These are phyloP conservation scores for Drosophila jambulina DNA, from an alignment of 1,140 invertebrate genomes.

Conservation along the genomic window DNA sequence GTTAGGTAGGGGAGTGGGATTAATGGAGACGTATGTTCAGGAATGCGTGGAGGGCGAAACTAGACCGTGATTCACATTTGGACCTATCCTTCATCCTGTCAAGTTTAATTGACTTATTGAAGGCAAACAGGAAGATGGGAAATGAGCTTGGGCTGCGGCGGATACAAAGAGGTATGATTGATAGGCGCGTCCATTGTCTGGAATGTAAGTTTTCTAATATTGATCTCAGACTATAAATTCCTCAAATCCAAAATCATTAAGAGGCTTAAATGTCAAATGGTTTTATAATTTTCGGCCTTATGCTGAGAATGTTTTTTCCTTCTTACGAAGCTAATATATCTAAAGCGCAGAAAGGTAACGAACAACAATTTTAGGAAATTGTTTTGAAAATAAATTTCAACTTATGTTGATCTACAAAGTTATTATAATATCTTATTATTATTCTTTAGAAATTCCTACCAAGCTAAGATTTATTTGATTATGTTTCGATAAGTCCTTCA, in stretches of 20 bases:
- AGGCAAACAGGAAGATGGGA: slow-evolving; percentile 7
- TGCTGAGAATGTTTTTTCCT: too few species aligned
- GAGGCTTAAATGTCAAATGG: too few species aligned
- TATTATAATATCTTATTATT: too few species aligned
- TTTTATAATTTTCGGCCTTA: too few species aligned
- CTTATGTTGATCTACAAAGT: too few species aligned
- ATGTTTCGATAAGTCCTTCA: too few species aligned
- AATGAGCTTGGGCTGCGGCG: not conserved
- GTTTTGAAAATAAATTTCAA: too few species aligned
- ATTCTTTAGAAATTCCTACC: too few species aligned
- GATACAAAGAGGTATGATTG: not conserved
- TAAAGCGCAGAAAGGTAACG: too few species aligned
- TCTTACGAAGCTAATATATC: too few species aligned
- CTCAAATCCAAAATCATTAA: not conserved
- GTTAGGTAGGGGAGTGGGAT: slow-evolving; percentile 9
- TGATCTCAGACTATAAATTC: not conserved
- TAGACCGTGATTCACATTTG: slow-evolving; percentile 39
- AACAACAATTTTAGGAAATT: too few species aligned
- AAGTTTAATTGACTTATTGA: slow-evolving; percentile 50
- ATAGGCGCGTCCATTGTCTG: not conserved
- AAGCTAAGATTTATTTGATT: not conserved
- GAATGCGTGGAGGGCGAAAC: not conserved
- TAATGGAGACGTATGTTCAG: slow-evolving; percentile 7
- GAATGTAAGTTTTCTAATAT: not conserved
- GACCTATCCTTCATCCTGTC: slow-evolving; percentile 43